Conservation (phyloP, 2,888 invertebrate genomes). For the Macrosiphum euphorbiae region DNA sequence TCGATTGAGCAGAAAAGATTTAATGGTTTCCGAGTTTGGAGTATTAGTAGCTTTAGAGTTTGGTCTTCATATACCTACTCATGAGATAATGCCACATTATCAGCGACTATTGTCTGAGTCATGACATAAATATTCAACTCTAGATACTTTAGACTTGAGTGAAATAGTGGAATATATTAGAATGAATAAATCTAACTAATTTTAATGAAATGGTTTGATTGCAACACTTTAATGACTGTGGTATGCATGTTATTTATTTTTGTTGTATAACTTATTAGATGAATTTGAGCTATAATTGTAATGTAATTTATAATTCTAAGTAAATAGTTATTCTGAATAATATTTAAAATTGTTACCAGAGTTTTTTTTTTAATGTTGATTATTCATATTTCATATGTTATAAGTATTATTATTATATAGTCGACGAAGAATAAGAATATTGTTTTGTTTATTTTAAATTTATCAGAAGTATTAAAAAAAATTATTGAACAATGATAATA, state of each 20-base stretch:
- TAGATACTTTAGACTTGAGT: slow-evolving; percentile 27
- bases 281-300: background rate
- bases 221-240: background rate
- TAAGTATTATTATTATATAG: background rate
- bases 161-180: slow-evolving; percentile 47
- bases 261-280: background rate
- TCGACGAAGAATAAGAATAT: background rate
- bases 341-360: background rate
- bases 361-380: background rate
- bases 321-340: background rate
- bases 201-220: background rate
- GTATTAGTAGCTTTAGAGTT: slow-evolving; percentile 95
- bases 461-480: background rate
- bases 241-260: background rate
- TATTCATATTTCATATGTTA: background rate
- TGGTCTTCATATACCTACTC: slow-evolving; percentile 90
- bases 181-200: slow-evolving; percentile 19
- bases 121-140: slow-evolving; percentile 74
- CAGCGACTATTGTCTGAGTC: slow-evolving; percentile 93
- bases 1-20: slow-evolving; percentile 89
- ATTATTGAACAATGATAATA: background rate
- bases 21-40: slow-evolving; percentile 93
- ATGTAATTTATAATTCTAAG: background rate
- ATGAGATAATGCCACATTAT: slow-evolving; percentile 95
- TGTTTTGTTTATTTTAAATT: background rate